Conservation (phyloP, 2,113 vertebrate genomes). For the Eurypyga helias region DNA sequence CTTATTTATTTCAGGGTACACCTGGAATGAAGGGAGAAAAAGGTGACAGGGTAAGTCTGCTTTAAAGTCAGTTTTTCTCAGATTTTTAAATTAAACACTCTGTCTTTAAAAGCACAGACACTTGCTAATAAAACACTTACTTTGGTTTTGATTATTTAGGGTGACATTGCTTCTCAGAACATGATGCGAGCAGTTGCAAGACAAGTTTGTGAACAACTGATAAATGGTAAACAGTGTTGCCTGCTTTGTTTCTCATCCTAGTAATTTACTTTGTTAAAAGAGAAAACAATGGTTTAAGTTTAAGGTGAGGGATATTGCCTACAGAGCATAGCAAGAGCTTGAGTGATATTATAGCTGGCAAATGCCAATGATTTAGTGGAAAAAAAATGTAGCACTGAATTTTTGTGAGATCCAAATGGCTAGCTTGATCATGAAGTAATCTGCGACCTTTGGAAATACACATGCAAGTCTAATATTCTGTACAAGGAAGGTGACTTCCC, state of each 20-base stretch:
- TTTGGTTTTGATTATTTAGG: conserved; percentile 79
- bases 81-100: not conserved
- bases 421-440: not conserved
- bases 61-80: not conserved
- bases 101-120: not conserved
- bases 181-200: conserved; percentile 97
- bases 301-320: not conserved
- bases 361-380: not conserved
- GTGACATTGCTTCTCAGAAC: conserved; percentile 96
- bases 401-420: not conserved
- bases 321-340: not conserved
- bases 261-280: not conserved
- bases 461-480: not conserved
- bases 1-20: conserved; percentile 81
- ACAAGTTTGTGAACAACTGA: conserved; percentile 95
- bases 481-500: not conserved
- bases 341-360: not conserved
- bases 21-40: conserved; percentile 92
- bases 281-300: not conserved
- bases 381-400: not conserved
- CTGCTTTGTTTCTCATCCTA: not conserved
- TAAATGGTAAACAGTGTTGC: conserved; percentile 82
- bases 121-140: conserved; percentile 23
- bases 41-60: conserved; percentile 92
- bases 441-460: not conserved